Conservation (phyloP, 2,888 invertebrate genomes). For the Plagodis pulveraria region DNA sequence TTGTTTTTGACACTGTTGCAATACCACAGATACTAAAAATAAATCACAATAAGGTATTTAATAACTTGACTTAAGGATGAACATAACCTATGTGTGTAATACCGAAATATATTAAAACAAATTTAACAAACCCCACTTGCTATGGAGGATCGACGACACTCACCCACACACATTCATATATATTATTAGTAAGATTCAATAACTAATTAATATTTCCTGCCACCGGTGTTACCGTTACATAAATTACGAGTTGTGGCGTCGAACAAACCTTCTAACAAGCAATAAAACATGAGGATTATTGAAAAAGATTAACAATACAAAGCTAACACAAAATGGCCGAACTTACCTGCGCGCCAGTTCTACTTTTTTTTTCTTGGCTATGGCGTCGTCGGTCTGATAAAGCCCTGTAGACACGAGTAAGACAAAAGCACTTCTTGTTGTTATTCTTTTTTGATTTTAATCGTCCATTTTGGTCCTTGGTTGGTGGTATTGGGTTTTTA, state of each 20-base stretch:
- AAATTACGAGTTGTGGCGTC: constrained; percentile 70
- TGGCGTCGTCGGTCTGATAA: constrained; percentile 65
- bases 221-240: constrained; percentile 63
- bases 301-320: constrained; percentile 73
- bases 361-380: constrained; percentile 56
- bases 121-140: no score
- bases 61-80: no score
- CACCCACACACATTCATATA: no score
- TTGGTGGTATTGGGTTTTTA: constrained; percentile 59
- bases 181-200: constrained; percentile 2
- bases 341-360: constrained; percentile 73
- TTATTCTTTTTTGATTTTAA: constrained; percentile 77
- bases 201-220: constrained; percentile 60
- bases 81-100: no score
- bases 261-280: constrained; percentile 76
- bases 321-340: constrained; percentile 69
- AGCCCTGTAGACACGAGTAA: constrained; percentile 79
- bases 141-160: no score
- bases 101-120: no score
- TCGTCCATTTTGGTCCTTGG: constrained; percentile 66
- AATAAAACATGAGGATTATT: constrained; percentile 81
- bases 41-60: no score
- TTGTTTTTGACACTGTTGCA: no score
- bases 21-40: no score
- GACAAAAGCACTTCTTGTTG: constrained; percentile 73